Conservation (phyloP, 2,113 vertebrate genomes). For the Gavialis gangeticus region DNA sequence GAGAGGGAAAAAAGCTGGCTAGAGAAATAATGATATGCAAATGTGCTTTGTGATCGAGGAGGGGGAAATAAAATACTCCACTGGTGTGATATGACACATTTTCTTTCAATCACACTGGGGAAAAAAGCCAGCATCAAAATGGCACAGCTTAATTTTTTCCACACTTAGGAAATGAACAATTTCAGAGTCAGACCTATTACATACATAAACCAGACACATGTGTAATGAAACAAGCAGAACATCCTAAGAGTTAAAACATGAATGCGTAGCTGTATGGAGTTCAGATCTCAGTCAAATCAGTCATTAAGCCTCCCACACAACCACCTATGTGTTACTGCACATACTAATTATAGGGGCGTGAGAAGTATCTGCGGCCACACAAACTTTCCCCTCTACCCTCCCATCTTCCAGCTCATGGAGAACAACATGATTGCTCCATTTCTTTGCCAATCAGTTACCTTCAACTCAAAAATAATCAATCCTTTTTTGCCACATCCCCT, state of each 20-base stretch:
- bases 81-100: neutral
- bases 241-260: neutral
- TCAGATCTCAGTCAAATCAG: rapidly evolving
- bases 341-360: neutral
- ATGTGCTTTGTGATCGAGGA: neutral
- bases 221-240: neutral
- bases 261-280: neutral
- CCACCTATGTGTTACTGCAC: neutral
- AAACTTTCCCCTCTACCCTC: neutral
- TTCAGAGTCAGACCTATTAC: conserved; percentile 37
- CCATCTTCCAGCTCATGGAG: neutral
- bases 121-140: neutral
- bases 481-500: neutral
- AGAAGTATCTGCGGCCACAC: neutral
- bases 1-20: neutral
- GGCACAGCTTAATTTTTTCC: neutral
- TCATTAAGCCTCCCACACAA: neutral
- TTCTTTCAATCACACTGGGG: neutral
- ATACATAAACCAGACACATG: too few species aligned
- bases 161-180: neutral
- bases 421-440: neutral
- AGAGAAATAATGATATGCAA: neutral
- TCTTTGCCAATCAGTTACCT: neutral
- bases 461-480: neutral
- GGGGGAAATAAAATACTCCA: rapidly evolving